Evolutionary conservation across 2,797 vertebrate species (phyloP), one percentile per base, ranked within the genome.

Genomic region (Synaphobranchus kaupii): DNA sequence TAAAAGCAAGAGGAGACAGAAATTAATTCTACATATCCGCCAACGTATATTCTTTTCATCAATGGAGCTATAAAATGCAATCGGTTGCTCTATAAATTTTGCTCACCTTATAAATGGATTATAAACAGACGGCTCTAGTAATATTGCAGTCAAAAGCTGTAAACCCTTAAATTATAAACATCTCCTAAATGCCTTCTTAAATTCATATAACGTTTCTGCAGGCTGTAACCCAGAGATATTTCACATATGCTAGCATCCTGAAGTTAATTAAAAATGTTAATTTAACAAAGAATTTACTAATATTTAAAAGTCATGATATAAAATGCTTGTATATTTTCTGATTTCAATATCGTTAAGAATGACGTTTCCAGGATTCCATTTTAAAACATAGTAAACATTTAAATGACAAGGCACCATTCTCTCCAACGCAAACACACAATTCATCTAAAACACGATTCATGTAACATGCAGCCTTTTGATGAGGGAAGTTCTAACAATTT

Each of bases 61-160:
- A 88, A 92, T 94, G 93, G 93, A 92, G 91, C 94, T 92, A 88
- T 89, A 80, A 80, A 87, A 87, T 50, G 82, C 92, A 90, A 88
- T 86, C 90, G 90, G 88, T 90, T 90, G 90, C 87, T 84, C 87
- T 90, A 89, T 83, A 85, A 90, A 76, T 91, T 88, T 88, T 81
- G 78, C 84, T 93, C 84, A 90, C 86, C 47, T 80, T 80, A 80
- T 9, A 25, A n/a, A 66, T 25, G 60, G 84, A 89, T 66, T 86
- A 88, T 52, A 54, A 92, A 90, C 85, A 91, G 90, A 90, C 91
- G 89, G 86, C 87, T 85, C 91, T 88, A 90, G 87, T 28, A 89
- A 89, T 84, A 90, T 86, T 44, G 86, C 88, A 89, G 89, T 88
- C 28, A 83, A 48, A 80, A 81, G 44, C 85, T 93, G 94, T 93